Evolutionary conservation across 2,888 invertebrate species (phyloP).

Genomic region (Sepiola atlantica): DNA sequence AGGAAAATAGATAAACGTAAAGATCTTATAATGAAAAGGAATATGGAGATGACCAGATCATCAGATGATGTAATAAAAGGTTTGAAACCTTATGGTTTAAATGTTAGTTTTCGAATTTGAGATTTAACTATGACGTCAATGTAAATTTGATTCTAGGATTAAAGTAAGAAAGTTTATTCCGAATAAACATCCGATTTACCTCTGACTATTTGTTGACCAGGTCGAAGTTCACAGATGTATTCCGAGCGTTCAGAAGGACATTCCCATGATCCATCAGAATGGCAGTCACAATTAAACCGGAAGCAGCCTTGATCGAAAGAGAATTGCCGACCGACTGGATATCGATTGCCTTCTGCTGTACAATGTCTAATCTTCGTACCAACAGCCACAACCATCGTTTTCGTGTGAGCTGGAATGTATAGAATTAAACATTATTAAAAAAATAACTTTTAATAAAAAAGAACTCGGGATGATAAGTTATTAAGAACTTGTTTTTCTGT

Average conservation of each 20-base stretch:
- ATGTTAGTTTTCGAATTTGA: too few species aligned
- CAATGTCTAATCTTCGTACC: neutral
- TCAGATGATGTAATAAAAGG: too few species aligned
- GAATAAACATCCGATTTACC: neutral
- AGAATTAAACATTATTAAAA: too few species aligned
- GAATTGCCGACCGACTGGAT: conserved; percentile 12
- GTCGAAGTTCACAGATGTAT: conserved; percentile 50
- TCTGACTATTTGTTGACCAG: neutral
- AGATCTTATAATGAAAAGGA: too few species aligned
- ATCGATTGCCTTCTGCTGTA: neutral
- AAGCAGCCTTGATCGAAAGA: conserved; percentile 34
- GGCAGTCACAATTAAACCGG: neutral
- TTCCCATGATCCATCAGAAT: conserved; percentile 37
- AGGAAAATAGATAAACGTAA: too few species aligned
- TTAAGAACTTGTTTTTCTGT: too few species aligned
- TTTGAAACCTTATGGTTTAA: too few species aligned
- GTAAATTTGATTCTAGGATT: too few species aligned
- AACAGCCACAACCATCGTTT: neutral
- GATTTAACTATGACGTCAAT: too few species aligned
- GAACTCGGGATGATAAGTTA: too few species aligned
- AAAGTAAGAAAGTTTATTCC: neutral
- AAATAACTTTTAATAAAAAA: too few species aligned
- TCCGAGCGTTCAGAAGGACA: conserved; percentile 48
- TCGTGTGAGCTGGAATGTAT: neutral
- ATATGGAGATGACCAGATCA: too few species aligned